Evolutionary conservation across 2,113 vertebrate species (phyloP), one percentile per base, ranked within the genome.

Genomic region (Philantomba maxwellii): DNA sequence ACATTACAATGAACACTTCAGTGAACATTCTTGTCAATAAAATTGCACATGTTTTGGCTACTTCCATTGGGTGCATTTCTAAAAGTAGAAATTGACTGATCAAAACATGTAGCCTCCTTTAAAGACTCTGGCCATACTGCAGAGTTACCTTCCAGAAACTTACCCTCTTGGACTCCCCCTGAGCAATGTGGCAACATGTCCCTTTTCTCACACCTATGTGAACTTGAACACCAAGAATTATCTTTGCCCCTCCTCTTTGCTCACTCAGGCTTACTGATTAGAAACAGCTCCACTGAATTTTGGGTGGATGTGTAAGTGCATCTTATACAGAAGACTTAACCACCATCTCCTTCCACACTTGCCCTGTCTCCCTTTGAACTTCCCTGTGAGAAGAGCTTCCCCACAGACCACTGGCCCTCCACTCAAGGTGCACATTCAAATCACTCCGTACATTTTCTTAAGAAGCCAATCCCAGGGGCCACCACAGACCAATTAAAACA

Each of bases 401-500:
- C 49, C 53, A 28, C 33, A 19, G n/a, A 81, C 89, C 43, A 87
- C 77, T 17, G 33, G 66, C 93, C 73, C 39, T 89, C 75, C 16
- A 45, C 62, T 49, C 62, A 60, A 81, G 70, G 62, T 83, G 30
- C 36, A 43, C 3, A 19, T 36, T 93, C 89, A 91, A 95, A 89
- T 80, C 49, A 80, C 36, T 75, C 87, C 0, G 0, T 6, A 57
- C 58, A n/a, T 84, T 86, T 93, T 75, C 75, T 83, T 90, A 83
- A 96, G 90, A 85, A 1, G 12, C 77, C 51, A 66, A 3, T 62
- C 60, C 92, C 53, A 53, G 92, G 47, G 26, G 87, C 55, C 33
- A 15, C 87, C 75, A 45, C 21, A 53, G 81, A 58, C 94, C 92
- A 97, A 96, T 96, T 97, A 97, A 97, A 92, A 92, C 57, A 25